Percentiles rank a stretch among this genome's conserved stretches.
These are phyloP conservation scores for Pogonomyrmex californicus DNA, from an alignment of 1,140 invertebrate species.

Conservation along the genomic window DNA sequence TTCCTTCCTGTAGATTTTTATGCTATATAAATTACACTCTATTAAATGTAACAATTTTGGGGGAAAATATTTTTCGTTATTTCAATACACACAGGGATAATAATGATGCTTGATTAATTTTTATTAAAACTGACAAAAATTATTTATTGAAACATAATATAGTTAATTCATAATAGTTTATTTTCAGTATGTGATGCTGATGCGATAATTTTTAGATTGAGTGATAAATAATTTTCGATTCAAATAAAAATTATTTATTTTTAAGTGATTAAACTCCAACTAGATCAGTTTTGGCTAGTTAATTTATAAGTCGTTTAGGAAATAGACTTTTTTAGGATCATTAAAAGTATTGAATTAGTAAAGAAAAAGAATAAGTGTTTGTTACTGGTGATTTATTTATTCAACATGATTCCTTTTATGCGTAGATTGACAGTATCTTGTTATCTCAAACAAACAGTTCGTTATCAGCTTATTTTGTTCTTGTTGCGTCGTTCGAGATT, in stretches of 20 bases:
- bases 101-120: not conserved
- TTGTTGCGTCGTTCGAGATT: conserved; percentile 48
- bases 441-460: conserved; percentile 30
- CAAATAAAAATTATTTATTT: conserved; percentile 5
- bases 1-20: conserved; percentile 17
- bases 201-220: conserved; percentile 11
- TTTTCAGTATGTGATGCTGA: conserved; percentile 8
- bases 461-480: conserved; percentile 29
- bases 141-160: conserved; percentile 36
- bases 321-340: not conserved
- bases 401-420: not conserved
- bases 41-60: not conserved
- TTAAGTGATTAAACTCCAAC: not conserved
- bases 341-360: not conserved
- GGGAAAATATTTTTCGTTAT: not conserved
- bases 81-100: not conserved
- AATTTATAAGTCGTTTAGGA: not conserved
- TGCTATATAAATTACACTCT: not conserved
- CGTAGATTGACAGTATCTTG: not conserved
- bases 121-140: conserved; percentile 44
- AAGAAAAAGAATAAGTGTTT: not conserved
- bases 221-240: not conserved
- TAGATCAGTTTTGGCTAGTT: not conserved
- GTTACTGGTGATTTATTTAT: conserved; percentile 16
- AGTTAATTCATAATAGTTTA: conserved; percentile 38